phyloP scores from a whole-genome alignment of 2,888 invertebrate genomes.

The Philaethria dido region DNA sequence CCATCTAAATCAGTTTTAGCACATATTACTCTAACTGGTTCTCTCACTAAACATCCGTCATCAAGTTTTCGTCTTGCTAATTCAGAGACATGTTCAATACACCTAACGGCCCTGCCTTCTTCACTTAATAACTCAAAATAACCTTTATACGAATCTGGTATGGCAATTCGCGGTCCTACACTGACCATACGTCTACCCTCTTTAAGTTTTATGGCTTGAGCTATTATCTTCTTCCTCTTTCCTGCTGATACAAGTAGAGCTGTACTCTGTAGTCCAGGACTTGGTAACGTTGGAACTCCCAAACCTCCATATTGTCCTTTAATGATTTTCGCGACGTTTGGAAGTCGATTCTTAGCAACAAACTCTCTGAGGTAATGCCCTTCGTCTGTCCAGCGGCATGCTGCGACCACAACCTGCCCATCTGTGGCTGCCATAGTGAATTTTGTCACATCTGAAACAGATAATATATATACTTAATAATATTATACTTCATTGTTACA shows the following conservation, averaged over 20 bases:
- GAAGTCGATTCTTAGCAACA: constrained; percentile 89
- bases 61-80: constrained; percentile 89
- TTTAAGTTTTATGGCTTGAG: constrained; percentile 95
- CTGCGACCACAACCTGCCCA: constrained; percentile 94
- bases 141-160: constrained; percentile 95
- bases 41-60: constrained; percentile 91
- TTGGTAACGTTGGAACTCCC: constrained; percentile 94
- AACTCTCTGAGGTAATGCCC: constrained; percentile 89
- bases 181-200: constrained; percentile 92
- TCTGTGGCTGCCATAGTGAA: constrained; percentile 93
- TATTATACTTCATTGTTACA: not conserved
- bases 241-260: constrained; percentile 94
- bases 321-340: constrained; percentile 94
- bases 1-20: constrained; percentile 85
- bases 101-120: constrained; percentile 95
- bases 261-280: constrained; percentile 93
- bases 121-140: constrained; percentile 97
- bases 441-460: constrained; percentile 82
- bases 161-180: constrained; percentile 92
- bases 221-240: constrained; percentile 92
- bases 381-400: constrained; percentile 90
- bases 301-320: constrained; percentile 97
- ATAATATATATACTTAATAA: constrained; percentile 41
- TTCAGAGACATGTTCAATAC: constrained; percentile 94
- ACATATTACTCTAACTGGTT: constrained; percentile 88